phyloP scores from a whole-genome alignment of 2,888 invertebrate species.

The Campopleginae sp. region DNA sequence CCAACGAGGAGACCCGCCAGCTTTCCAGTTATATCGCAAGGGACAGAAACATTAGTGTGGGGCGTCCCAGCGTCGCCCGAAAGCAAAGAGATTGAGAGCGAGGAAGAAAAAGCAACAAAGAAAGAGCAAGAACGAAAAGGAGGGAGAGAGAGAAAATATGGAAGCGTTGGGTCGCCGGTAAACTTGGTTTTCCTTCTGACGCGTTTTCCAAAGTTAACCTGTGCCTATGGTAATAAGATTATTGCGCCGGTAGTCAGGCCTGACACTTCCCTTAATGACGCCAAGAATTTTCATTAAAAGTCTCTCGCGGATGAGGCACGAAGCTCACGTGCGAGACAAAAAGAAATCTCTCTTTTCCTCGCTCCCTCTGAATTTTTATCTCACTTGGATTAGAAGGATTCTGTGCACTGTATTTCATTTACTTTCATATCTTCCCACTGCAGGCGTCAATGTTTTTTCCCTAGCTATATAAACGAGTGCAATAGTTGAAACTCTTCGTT shows the following conservation, averaged over 20 bases:
- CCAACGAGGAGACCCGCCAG: conserved; percentile 54
- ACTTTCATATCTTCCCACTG: not conserved
- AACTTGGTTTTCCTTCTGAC: conserved; percentile 56
- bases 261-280: conserved; percentile 52
- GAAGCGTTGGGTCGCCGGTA: conserved; percentile 41
- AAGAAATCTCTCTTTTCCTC: not conserved
- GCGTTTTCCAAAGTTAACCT: conserved; percentile 58
- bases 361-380: not conserved
- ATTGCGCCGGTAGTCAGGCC: conserved; percentile 49
- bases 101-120: not conserved
- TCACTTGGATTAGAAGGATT: not conserved
- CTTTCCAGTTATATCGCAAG: conserved; percentile 24
- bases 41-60: conserved; percentile 37
- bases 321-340: conserved; percentile 4
- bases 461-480: not conserved
- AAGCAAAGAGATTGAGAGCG: not conserved
- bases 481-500: not conserved
- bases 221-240: conserved; percentile 64
- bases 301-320: conserved; percentile 38
- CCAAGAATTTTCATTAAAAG: conserved; percentile 63
- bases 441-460: not conserved
- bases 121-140: not conserved
- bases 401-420: not conserved
- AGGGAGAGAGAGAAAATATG: conserved; percentile 7
- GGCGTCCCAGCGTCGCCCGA: conserved; percentile 33